These are phyloP conservation scores for Saguinus imperator DNA, from an alignment of 2,113 vertebrate species.

Conservation along the genomic window DNA sequence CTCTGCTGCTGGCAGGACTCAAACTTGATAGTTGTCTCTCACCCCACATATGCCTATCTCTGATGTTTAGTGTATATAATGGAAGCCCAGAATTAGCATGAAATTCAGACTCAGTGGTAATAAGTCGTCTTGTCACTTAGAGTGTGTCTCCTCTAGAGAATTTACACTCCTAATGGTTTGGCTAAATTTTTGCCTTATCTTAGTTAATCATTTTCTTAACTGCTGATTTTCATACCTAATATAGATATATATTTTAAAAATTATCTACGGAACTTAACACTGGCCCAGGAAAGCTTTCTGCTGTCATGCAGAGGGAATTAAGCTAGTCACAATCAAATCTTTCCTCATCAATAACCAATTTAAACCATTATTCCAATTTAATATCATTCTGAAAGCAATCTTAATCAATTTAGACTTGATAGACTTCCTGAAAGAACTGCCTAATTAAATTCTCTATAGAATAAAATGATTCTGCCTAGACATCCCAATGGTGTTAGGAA, in stretches of 20 bases:
- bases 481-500: background rate
- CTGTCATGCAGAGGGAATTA: slow-evolving; percentile 44
- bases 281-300: background rate
- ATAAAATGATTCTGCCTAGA: slow-evolving; percentile 11
- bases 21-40: background rate
- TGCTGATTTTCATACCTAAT: slow-evolving; percentile 23
- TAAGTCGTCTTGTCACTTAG: background rate
- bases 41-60: background rate
- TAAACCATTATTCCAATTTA: slow-evolving; percentile 74
- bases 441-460: slow-evolving; percentile 60
- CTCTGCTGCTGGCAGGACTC: background rate
- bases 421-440: slow-evolving; percentile 60
- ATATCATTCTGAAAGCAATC: slow-evolving; percentile 72
- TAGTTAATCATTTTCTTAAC: background rate
- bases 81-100: background rate
- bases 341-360: slow-evolving; percentile 66
- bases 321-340: slow-evolving; percentile 64
- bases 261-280: slow-evolving; percentile 2
- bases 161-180: background rate
- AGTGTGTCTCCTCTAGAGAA: background rate
- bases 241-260: background rate
- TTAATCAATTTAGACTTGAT: slow-evolving; percentile 69
- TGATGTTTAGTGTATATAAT: background rate
- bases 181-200: background rate
- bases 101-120: background rate